Percentiles rank a stretch among this genome's conserved stretches.
phyloP scores from a whole-genome alignment of 2,113 vertebrate genomes.

The Hippocampus comes region DNA sequence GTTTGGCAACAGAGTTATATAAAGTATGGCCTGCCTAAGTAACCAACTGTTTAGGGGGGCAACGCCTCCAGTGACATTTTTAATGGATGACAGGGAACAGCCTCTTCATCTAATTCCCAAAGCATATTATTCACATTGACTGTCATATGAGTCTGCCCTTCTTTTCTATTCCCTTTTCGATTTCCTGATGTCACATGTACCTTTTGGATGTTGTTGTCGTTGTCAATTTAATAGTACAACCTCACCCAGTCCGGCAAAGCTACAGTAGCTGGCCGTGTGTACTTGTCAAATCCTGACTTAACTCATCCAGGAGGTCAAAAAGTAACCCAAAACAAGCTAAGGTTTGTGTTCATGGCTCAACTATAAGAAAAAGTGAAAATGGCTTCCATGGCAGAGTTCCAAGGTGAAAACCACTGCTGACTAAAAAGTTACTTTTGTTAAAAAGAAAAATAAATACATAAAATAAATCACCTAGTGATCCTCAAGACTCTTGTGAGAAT shows the following conservation, averaged over 20 bases:
- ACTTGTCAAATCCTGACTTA: too few species aligned
- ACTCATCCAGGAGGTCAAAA: too few species aligned
- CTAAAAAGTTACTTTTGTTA: too few species aligned
- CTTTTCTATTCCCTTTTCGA: constrained; percentile 13
- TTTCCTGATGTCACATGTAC: constrained; percentile 8
- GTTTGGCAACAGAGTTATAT: constrained; percentile 65
- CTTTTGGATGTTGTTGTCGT: background rate
- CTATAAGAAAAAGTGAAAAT: too few species aligned
- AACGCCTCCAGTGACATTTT: constrained; percentile 67
- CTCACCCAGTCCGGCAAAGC: background rate
- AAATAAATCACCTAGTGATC: too few species aligned
- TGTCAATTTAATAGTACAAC: constrained; percentile 16
- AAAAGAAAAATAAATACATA: too few species aligned
- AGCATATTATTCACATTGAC: constrained; percentile 47
- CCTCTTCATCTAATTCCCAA: constrained; percentile 53
- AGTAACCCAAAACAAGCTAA: too few species aligned
- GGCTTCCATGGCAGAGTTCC: too few species aligned
- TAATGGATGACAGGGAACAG: constrained; percentile 70
- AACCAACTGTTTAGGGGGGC: constrained; percentile 71
- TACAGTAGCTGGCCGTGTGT: too few species aligned
- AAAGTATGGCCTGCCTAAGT: constrained; percentile 67
- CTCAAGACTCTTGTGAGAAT: too few species aligned
- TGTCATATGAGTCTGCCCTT: constrained; percentile 33
- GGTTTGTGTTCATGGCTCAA: too few species aligned
- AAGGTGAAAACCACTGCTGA: too few species aligned